phyloP scores from a whole-genome alignment of 2,888 invertebrate species.

The Callyntrura sp. region DNA sequence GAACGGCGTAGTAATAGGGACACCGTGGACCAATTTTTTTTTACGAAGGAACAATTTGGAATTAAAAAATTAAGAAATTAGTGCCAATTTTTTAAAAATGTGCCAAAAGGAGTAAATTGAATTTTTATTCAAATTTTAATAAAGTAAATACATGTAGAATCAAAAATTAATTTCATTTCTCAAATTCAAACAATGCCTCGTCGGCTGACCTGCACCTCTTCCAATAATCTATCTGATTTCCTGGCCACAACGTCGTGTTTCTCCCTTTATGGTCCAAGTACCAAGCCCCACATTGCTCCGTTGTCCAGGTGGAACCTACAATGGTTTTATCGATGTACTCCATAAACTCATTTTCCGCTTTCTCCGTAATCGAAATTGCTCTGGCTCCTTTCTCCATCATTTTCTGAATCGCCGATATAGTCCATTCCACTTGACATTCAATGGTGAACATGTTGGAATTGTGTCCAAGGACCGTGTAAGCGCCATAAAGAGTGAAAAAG shows the following conservation, averaged over 20 bases:
- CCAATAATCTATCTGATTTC: constrained; percentile 55
- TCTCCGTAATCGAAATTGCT: constrained; percentile 32
- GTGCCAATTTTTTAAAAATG: too few species aligned
- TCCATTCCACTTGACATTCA: constrained; percentile 75
- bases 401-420: constrained; percentile 54
- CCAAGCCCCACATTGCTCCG: constrained; percentile 60
- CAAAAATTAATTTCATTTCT: too few species aligned
- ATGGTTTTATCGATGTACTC: constrained; percentile 33
- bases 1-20: too few species aligned
- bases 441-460: constrained; percentile 62
- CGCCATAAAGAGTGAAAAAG: constrained; percentile 73
- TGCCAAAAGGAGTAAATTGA: too few species aligned
- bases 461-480: constrained; percentile 64
- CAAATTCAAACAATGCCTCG: constrained; percentile 39
- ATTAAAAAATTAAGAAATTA: too few species aligned
- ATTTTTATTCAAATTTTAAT: too few species aligned
- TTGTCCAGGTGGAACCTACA: constrained; percentile 52
- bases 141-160: too few species aligned
- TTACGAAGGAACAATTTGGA: too few species aligned
- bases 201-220: constrained; percentile 42
- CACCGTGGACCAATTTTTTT: too few species aligned
- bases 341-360: constrained; percentile 71
- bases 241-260: constrained; percentile 67
- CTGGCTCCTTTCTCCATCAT: constrained; percentile 37
- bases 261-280: constrained; percentile 67